Percentiles rank a stretch among this genome's conserved stretches.
Conservation (phyloP, 2,113 vertebrate genomes). For the Corydoras maculifer region DNA sequence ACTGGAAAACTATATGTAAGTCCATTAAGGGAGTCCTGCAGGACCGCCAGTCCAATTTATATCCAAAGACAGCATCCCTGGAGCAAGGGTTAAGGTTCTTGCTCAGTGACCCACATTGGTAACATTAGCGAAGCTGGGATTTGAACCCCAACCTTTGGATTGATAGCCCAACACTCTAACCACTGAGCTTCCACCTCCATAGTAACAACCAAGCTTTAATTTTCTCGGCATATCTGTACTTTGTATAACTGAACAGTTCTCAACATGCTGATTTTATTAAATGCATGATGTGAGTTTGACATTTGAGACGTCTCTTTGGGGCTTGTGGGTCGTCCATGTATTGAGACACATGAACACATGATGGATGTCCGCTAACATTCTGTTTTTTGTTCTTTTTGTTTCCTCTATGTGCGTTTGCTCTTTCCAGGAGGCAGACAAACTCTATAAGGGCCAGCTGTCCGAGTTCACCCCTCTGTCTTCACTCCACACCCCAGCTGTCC, state of each 20-base stretch:
- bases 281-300: slow-evolving; percentile 16
- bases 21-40: too few species aligned
- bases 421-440: slow-evolving; percentile 68
- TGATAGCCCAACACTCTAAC: too few species aligned
- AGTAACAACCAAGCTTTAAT: background rate
- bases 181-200: too few species aligned
- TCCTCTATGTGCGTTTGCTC: background rate
- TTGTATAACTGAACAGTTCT: slow-evolving; percentile 18
- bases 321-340: background rate
- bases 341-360: too few species aligned
- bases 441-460: slow-evolving; percentile 67
- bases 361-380: too few species aligned
- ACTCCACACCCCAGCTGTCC: slow-evolving; percentile 61
- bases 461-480: slow-evolving; percentile 78
- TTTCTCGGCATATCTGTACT: background rate
- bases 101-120: too few species aligned
- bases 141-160: too few species aligned
- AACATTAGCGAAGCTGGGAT: too few species aligned
- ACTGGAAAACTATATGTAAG: too few species aligned
- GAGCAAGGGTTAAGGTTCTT: too few species aligned
- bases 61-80: too few species aligned
- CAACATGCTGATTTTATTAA: background rate
- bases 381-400: background rate
- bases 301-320: slow-evolving; percentile 11
- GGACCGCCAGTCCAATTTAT: too few species aligned